Evolutionary conservation across 2,113 vertebrate genomes (phyloP), one percentile per base, ranked within the genome.

Genomic region (Heloderma charlesbogerti): DNA sequence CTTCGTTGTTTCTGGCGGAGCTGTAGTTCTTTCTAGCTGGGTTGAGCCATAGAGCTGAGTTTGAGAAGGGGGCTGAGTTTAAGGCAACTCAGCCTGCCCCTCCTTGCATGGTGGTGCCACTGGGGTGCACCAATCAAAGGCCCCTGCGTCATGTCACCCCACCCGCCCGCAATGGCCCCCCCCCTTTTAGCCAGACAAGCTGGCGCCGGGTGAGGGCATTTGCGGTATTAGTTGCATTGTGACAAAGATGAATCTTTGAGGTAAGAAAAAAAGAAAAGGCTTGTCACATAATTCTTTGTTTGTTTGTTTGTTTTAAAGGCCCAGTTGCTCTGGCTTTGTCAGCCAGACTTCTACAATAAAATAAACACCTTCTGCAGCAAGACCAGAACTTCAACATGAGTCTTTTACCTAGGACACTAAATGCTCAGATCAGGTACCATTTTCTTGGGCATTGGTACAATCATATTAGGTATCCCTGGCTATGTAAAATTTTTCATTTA

Each of bases 211-310:
- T n/a, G n/a, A n/a, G n/a, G n/a, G n/a, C n/a, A n/a, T n/a, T n/a
- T 71, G 3, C 43, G 67, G 20, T 91, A 81, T 93, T 94, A 60
- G 93, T 91, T 60, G 84, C 66, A 37, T 88, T 95, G 63, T 87
- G 86, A 84, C 48, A 63, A 57, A 91, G 60, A 57, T 16, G 9
- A 4, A 81, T 86, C 89, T 34, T 87, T 92, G 5, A 84, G 88
- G 85, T 43, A 86, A 92, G 90, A 0, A 57, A 84, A 60, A 71
- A 90, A 40, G 43, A 45, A 2, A 6, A 75, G n/a, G 60, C 29
- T 67, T 15, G 89, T 82, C 90, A 40, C n/a, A 48, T 51, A 43
- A 0, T 85, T 88, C 84, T 25, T 85, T 20, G n/a, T 25, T 9
- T 85, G 54, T 25, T 9, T 85, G 54, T 63, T 84, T 72, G 82